Base-by-base conservation (phyloP, 2,113 vertebrate species). In the Tyrannus savana region DNA sequence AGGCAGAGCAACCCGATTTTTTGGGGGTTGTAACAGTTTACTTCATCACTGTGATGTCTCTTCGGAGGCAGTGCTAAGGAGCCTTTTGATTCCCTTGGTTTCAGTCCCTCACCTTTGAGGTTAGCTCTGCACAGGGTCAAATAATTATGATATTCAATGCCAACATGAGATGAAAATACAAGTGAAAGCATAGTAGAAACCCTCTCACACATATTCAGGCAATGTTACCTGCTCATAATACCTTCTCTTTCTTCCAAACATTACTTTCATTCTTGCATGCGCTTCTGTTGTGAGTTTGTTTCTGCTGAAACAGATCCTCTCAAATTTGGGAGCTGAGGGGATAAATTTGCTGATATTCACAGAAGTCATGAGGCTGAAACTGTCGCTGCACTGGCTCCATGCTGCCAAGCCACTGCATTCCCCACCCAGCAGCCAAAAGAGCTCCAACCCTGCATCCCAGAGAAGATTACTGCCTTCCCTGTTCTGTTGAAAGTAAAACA, bases 391-490 rank as follows among this genome's bases (percentile, higher is more conserved):
- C 49, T 87, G 71, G 16, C 19, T 87, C 31, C 1, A 1, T 46
- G 50, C 55, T 91, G 90, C 87, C 87, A 96, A 95, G 46, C 72
- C 84, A 74, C 82, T 87, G 55, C 55, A 84, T 91, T 94, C 84
- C 63, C 73, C 4, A 8, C 30, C 33, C 44, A 19, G 67, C 23
- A 90, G 82, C 67, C 82, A 47, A 47, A 72, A 83, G 39, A 86
- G 16, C 59, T 94, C 49, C 78, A 71, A 41, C 8, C 17, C 59
- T 76, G 17, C 10, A 2, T 63, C 91, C 31, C 78, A 77, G 82
- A 3, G 11, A 89, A 84, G 74, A 90, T 80, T 84, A 74, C 55
- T 10, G 4, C 63, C 50, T 56, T 88, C 67, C 71, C 3, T 19
- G 11, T 44, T 77, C 42, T 6, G 0, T 4, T 80, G 67, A 74